phyloP scores from a whole-genome alignment of 2,113 vertebrate genomes.

The Hemicordylus capensis region DNA sequence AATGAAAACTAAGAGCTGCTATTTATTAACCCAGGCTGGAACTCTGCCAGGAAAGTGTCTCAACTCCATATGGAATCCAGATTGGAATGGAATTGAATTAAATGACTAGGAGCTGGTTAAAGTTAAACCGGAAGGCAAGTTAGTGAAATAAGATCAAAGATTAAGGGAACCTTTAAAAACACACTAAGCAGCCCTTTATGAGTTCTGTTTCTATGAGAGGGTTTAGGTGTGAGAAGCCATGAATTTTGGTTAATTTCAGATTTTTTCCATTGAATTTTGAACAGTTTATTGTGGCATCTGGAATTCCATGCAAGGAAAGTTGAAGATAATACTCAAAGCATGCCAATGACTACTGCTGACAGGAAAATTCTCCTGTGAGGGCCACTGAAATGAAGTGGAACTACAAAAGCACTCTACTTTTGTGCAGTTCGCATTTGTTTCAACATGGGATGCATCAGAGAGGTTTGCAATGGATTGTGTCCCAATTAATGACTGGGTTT shows the following conservation, averaged over 20 bases:
- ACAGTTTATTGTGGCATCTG: not conserved
- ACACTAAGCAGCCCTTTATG: constrained; percentile 20
- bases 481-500: too few relatives aligned
- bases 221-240: not conserved
- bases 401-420: not conserved
- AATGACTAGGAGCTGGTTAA: constrained; percentile 66
- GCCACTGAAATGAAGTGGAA: not conserved
- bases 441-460: too few relatives aligned
- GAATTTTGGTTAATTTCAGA: not conserved
- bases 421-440: not conserved
- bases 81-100: constrained; percentile 59
- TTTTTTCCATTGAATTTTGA: not conserved
- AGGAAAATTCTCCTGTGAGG: not conserved
- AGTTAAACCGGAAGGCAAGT: constrained; percentile 60
- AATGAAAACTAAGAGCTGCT: constrained; percentile 33
- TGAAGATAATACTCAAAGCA: not conserved
- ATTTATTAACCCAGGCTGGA: constrained; percentile 44
- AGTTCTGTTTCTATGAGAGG: constrained; percentile 42
- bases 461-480: not conserved
- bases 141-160: constrained; percentile 66
- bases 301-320: not conserved
- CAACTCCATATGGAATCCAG: constrained; percentile 39
- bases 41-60: constrained; percentile 20
- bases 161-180: constrained; percentile 28
- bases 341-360: too few relatives aligned